Conservation (phyloP, 2,888 invertebrate species). For the Phyllotreta striolata region DNA sequence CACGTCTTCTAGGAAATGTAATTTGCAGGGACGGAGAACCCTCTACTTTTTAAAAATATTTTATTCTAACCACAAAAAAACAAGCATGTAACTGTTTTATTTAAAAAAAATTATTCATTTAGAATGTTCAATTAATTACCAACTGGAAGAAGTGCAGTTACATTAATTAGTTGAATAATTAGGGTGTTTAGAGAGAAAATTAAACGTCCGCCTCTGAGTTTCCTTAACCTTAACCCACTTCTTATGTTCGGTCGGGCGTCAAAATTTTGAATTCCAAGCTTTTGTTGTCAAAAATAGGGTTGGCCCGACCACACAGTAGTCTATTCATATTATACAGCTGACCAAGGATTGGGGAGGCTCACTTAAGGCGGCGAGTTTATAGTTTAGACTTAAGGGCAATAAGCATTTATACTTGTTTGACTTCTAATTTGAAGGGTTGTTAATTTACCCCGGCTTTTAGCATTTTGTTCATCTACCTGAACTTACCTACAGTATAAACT, state of each 20-base stretch:
- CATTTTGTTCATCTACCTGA: too few species aligned
- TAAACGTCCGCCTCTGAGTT: slow-evolving; percentile 16
- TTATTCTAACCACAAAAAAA: too few species aligned
- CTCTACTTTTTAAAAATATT: neutral
- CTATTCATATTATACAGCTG: slow-evolving; percentile 46
- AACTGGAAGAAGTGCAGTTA: neutral
- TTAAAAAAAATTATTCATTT: too few species aligned
- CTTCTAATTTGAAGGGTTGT: slow-evolving; percentile 2
- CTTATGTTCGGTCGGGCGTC: slow-evolving; percentile 37
- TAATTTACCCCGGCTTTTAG: too few species aligned
- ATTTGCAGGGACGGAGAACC: slow-evolving; percentile 2
- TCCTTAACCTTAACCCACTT: slow-evolving; percentile 34
- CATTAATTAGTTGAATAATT: slow-evolving; percentile 2
- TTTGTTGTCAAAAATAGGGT: slow-evolving; percentile 47
- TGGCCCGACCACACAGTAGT: slow-evolving; percentile 47
- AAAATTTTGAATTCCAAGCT: slow-evolving; percentile 36
- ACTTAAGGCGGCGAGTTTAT: slow-evolving; percentile 22
- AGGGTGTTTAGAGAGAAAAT: neutral
- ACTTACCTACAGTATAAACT: too few species aligned
- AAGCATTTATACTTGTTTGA: slow-evolving; percentile 19
- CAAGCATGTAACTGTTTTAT: too few species aligned
- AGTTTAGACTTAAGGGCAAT: slow-evolving; percentile 4
- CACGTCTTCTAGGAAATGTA: slow-evolving; percentile 28
- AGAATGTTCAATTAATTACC: neutral
- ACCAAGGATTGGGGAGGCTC: slow-evolving; percentile 37